Evolutionary conservation across 1,140 invertebrate species (phyloP), one percentile per base, ranked within the genome.

Genomic region (Steinernema feltiae): DNA sequence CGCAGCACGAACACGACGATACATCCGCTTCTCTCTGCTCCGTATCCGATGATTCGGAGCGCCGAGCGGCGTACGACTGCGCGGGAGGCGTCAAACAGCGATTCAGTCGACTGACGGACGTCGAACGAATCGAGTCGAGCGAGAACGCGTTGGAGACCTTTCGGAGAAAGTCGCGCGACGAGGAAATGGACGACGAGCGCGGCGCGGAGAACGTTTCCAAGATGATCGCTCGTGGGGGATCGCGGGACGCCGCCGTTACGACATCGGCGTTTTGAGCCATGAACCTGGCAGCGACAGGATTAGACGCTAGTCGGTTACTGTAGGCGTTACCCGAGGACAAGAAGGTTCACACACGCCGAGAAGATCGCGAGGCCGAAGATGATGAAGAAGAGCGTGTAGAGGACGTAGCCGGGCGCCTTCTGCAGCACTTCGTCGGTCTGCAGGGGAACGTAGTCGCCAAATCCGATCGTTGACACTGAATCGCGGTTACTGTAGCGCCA

Each of bases 311-410:
- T n/a, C n/a, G n/a, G n/a, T 46, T 18, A 29, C 0, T 29, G 71
- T n/a, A 48, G 24, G 30, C 74, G 75, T 69, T 32, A 98, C 84
- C 95, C 90, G 80, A 99, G 90, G 73, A 99, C 95, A 75, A 99
- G 90, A 78, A 99, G 89, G 89, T 99, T 99, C 86, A 99, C 92
- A 79, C 94, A 97, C 73, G 97, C 97, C 73, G 96, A 96, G 63
- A 99, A 95, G 78, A 99, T 97, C 29, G 97, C 96, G 87, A 99
- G 90, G 69, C 97, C 97, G 87, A 98, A 98, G 63, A 99, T 90
- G 82, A 99, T 99, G 89, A 99, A 99, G 83, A 99, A 93, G 75
- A 99, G 90, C 78, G 94, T 93, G 87, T 99, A 98, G 88, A 95
- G 93, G 80, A 98, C 94, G 87, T 99, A 99, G 81, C 94, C 93